A percentile compares a stretch with the other conserved stretches of the same genome.
These are phyloP conservation scores for Trinectes maculatus DNA, from an alignment of 2,113 vertebrate genomes.

Conservation along the genomic window DNA sequence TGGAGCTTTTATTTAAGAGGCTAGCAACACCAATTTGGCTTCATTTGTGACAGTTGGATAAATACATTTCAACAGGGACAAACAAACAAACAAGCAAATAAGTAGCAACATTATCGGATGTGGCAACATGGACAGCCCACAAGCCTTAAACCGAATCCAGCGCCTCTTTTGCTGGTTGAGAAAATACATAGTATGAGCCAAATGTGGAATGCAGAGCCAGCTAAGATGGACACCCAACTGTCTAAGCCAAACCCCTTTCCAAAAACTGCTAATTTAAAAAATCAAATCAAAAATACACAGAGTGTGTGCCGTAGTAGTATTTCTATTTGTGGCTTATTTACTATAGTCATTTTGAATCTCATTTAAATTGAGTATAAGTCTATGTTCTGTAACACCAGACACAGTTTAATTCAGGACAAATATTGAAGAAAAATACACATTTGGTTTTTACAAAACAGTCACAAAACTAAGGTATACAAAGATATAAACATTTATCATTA, in stretches of 20 bases:
- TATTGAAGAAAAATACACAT: neutral
- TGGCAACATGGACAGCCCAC: conserved; percentile 49
- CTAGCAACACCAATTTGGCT: conserved; percentile 35
- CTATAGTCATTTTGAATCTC: neutral
- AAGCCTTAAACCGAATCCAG: conserved; percentile 55
- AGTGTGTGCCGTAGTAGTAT: neutral
- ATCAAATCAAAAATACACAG: neutral
- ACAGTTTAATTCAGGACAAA: conserved; percentile 10
- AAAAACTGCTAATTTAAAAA: conserved; percentile 35
- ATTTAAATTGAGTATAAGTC: neutral
- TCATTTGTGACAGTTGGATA: conserved; percentile 51
- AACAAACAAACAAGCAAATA: conserved; percentile 69
- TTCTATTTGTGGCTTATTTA: conserved; percentile 5
- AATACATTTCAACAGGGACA: conserved; percentile 43
- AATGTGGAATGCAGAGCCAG: conserved; percentile 34
- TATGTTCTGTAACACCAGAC: neutral
- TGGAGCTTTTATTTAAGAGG: conserved; percentile 36
- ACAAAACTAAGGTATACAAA: neutral
- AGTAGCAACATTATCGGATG: conserved; percentile 63
- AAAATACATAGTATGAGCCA: conserved; percentile 42
- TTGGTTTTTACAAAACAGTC: neutral
- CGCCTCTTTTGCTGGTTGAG: conserved; percentile 51
- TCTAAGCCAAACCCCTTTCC: conserved; percentile 9
- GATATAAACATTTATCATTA: neutral
- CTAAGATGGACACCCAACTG: conserved; percentile 30